A percentile compares a stretch with the other conserved stretches of the same genome.
Conservation (phyloP, 2,888 invertebrate genomes). For the Xiphydria camelus region DNA sequence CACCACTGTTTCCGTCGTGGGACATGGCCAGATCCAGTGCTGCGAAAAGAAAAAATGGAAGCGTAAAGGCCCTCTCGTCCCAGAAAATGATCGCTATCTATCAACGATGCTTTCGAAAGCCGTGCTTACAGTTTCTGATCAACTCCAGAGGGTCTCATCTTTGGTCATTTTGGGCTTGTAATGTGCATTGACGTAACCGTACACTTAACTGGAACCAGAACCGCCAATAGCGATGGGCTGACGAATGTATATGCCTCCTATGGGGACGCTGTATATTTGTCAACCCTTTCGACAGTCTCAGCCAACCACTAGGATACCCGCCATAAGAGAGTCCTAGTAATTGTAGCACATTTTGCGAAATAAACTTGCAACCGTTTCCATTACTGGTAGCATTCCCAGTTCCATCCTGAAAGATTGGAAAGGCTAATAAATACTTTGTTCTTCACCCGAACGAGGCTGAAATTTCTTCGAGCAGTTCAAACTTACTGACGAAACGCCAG, state of each 20-base stretch:
- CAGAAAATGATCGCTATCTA: too few species aligned
- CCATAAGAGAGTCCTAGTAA: slow-evolving; percentile 89
- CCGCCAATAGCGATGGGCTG: slow-evolving; percentile 90
- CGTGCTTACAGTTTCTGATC: slow-evolving; percentile 77
- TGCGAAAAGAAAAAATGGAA: too few species aligned
- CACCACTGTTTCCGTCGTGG: slow-evolving; percentile 94
- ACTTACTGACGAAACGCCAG: slow-evolving; percentile 82
- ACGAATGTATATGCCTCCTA: slow-evolving; percentile 91
- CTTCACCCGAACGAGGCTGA: too few species aligned
- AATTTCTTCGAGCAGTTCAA: too few species aligned
- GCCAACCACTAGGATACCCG: slow-evolving; percentile 96
- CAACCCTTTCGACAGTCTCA: slow-evolving; percentile 93
- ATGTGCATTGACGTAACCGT: slow-evolving; percentile 92
- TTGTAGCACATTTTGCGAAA: slow-evolving; percentile 95
- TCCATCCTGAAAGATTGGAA: slow-evolving; percentile 70
- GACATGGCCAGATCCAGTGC: slow-evolving; percentile 87
- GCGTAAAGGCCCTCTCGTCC: too few species aligned
- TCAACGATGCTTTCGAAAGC: background rate
- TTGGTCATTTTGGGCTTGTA: slow-evolving; percentile 85
- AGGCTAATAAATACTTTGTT: too few species aligned
- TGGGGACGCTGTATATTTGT: slow-evolving; percentile 68
- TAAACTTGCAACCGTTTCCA: slow-evolving; percentile 88
- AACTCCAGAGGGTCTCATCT: slow-evolving; percentile 85
- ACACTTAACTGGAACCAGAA: slow-evolving; percentile 93
- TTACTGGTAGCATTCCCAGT: slow-evolving; percentile 80